Percentiles rank a stretch among this genome's conserved stretches.
phyloP scores from a whole-genome alignment of 2,113 vertebrate species.

The Halichoerus grypus region DNA sequence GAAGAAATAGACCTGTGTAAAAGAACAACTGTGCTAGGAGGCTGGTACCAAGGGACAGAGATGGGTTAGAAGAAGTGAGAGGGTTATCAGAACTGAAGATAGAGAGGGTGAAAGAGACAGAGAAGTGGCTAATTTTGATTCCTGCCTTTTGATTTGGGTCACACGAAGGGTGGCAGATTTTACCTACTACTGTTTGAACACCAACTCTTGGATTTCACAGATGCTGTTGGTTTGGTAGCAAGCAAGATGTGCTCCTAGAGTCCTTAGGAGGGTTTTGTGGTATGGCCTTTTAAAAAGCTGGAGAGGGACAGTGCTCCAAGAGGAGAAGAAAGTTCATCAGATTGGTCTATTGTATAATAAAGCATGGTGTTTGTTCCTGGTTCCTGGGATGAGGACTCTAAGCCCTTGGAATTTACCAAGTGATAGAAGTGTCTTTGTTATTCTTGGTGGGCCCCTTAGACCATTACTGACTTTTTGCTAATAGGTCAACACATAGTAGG shows the following conservation, averaged over 20 bases:
- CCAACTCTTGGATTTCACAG: background rate
- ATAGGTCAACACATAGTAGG: background rate
- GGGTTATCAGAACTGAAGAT: background rate
- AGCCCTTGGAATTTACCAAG: background rate
- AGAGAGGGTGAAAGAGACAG: background rate
- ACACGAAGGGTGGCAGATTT: background rate
- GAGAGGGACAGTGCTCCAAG: background rate
- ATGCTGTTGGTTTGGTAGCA: background rate
- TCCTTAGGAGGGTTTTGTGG: background rate
- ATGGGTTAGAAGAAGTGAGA: background rate
- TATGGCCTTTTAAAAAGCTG: background rate
- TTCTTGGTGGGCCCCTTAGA: background rate
- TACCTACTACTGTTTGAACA: background rate
- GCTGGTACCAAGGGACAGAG: fast-evolving
- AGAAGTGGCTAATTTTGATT: background rate
- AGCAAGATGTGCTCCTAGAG: background rate
- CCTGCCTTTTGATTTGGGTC: background rate
- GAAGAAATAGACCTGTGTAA: background rate
- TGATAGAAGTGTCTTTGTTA: background rate
- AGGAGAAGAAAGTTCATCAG: background rate
- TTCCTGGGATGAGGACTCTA: background rate
- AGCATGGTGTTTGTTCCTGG: background rate
- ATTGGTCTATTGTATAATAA: background rate
- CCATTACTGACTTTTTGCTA: background rate
- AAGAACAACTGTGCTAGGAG: background rate